A percentile compares a stretch with the other conserved stretches of the same genome.
phyloP scores from a whole-genome alignment of 2,797 vertebrate genomes.

The Staurois parvus region DNA sequence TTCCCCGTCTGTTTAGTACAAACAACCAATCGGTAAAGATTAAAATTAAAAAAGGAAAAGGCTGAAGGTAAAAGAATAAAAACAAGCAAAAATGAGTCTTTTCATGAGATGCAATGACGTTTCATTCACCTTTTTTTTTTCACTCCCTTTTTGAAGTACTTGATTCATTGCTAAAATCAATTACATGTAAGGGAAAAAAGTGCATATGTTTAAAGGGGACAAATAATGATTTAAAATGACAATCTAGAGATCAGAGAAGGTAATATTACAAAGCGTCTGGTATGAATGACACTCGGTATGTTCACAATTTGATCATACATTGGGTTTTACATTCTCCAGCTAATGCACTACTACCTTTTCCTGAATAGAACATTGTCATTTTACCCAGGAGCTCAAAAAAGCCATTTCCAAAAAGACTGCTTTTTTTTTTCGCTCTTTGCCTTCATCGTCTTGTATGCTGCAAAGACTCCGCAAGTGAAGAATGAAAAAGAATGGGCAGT shows the following conservation, averaged over 20 bases:
- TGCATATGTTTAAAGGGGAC: neutral
- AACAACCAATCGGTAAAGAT: neutral
- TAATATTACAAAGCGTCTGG: slow-evolving; percentile 33
- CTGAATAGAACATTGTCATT: slow-evolving; percentile 66
- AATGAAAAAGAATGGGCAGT: slow-evolving; percentile 78
- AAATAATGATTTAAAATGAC: slow-evolving; percentile 41
- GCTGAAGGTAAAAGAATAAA: neutral
- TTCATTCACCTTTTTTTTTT: slow-evolving; percentile 1
- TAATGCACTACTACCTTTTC: slow-evolving; percentile 29
- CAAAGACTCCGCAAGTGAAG: slow-evolving; percentile 73
- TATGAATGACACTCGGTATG: slow-evolving; percentile 54
- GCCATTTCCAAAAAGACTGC: slow-evolving; percentile 69
- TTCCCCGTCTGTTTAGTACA: neutral
- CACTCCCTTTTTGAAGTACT: neutral
- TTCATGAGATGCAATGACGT: neutral
- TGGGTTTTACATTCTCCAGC: slow-evolving; percentile 64
- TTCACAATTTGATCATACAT: slow-evolving; percentile 27
- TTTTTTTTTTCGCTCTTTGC: slow-evolving; percentile 59
- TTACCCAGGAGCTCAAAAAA: slow-evolving; percentile 63
- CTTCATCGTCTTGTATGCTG: slow-evolving; percentile 46
- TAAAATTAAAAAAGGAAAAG: neutral
- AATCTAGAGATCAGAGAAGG: slow-evolving; percentile 35
- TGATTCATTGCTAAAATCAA: slow-evolving; percentile 49
- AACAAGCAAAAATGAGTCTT: neutral
- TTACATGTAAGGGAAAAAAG: slow-evolving; percentile 19